Conservation (phyloP, 2,113 vertebrate species). For the Paramisgurnus dabryanus region DNA sequence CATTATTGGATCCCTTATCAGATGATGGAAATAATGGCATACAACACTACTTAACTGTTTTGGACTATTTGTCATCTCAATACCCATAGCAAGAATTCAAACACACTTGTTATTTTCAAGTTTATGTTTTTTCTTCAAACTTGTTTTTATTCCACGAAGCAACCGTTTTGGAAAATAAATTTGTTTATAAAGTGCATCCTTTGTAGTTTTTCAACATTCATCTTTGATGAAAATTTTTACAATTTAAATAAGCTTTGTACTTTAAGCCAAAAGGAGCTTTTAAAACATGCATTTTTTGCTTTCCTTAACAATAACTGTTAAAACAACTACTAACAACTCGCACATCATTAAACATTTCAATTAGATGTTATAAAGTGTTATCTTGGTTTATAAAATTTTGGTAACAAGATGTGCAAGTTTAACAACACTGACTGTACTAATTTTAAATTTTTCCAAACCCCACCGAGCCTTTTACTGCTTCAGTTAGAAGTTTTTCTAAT, state of each 20-base stretch:
- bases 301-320: too few species aligned
- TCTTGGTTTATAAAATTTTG: background rate
- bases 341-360: too few species aligned
- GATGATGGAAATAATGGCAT: conserved; percentile 25
- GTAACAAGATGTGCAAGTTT: background rate
- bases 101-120: background rate
- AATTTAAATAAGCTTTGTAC: background rate
- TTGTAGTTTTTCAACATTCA: background rate
- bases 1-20: conserved; percentile 18
- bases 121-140: background rate
- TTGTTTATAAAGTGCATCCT: background rate
- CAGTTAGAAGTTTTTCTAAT: background rate
- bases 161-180: background rate
- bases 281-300: background rate
- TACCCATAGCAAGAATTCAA: background rate
- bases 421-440: background rate
- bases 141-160: too few species aligned
- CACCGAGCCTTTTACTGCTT: conserved; percentile 17
- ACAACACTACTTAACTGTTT: conserved; percentile 16
- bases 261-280: background rate
- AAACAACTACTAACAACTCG: too few species aligned
- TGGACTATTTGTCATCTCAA: conserved; percentile 1
- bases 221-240: background rate
- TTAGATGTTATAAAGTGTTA: background rate
- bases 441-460: conserved; percentile 15